phyloP scores from a whole-genome alignment of 2,888 invertebrate species.

The Apantesis nais region DNA sequence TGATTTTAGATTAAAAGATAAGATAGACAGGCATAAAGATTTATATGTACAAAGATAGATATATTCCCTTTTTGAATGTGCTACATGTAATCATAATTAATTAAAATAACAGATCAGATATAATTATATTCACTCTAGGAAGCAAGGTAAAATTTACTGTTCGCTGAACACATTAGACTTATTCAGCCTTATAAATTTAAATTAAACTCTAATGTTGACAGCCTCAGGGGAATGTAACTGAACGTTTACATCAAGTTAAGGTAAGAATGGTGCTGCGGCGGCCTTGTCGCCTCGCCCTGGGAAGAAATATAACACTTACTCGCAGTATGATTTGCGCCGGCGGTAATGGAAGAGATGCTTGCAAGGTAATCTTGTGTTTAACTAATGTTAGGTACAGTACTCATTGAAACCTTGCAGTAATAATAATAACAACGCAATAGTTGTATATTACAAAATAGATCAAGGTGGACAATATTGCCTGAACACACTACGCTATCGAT shows the following conservation, averaged over 20 bases:
- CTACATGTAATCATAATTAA: background rate
- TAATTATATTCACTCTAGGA: background rate
- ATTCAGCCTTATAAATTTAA: background rate
- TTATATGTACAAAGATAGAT: no score
- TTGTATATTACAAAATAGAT: no score
- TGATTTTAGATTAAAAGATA: background rate
- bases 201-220: background rate
- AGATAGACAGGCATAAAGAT: background rate
- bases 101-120: background rate
- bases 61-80: no score
- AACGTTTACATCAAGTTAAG: slow-evolving; percentile 1
- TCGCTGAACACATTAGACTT: background rate
- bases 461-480: no score
- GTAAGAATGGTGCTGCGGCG: background rate
- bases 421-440: no score
- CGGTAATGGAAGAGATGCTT: slow-evolving; percentile 4
- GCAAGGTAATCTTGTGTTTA: background rate
- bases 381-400: background rate
- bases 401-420: no score
- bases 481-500: no score
- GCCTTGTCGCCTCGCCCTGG: background rate
- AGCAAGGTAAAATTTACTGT: background rate
- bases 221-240: slow-evolving; percentile 4
- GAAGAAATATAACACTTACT: background rate
- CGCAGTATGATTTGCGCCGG: slow-evolving; percentile 9